These are phyloP conservation scores for Heliornis fulica DNA, from an alignment of 2,113 vertebrate genomes.

Conservation along the genomic window DNA sequence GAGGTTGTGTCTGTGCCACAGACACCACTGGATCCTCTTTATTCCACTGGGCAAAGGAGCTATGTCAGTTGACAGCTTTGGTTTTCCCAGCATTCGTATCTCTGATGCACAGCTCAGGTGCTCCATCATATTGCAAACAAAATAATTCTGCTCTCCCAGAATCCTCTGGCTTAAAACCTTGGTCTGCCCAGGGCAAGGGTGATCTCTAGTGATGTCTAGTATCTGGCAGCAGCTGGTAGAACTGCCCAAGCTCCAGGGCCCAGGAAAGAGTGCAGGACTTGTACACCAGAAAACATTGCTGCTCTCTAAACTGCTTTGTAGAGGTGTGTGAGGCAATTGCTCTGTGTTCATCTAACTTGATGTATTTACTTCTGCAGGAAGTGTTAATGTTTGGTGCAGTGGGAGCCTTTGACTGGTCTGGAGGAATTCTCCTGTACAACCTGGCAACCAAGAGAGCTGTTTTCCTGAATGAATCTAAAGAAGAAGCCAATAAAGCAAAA, in stretches of 20 bases:
- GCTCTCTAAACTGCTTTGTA: neutral
- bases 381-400: constrained; percentile 75
- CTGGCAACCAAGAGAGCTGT: neutral
- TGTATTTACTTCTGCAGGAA: constrained; percentile 31
- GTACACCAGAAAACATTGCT: neutral
- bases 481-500: neutral
- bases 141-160: neutral
- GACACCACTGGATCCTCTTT: neutral
- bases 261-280: neutral
- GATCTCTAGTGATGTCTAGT: neutral
- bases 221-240: neutral
- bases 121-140: neutral
- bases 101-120: neutral
- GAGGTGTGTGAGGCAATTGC: neutral
- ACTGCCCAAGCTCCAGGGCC: neutral
- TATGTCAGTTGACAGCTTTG: neutral
- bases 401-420: constrained; percentile 82
- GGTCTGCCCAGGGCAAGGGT: neutral
- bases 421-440: constrained; percentile 70
- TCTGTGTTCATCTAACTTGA: neutral
- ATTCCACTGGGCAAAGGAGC: neutral
- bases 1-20: neutral
- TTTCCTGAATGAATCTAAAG: constrained; percentile 74
- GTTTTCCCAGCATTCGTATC: neutral
- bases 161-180: neutral